Evolutionary conservation across 2,888 invertebrate genomes (phyloP), one percentile per base, ranked within the genome.

Genomic region (Ennomos erosarius): DNA sequence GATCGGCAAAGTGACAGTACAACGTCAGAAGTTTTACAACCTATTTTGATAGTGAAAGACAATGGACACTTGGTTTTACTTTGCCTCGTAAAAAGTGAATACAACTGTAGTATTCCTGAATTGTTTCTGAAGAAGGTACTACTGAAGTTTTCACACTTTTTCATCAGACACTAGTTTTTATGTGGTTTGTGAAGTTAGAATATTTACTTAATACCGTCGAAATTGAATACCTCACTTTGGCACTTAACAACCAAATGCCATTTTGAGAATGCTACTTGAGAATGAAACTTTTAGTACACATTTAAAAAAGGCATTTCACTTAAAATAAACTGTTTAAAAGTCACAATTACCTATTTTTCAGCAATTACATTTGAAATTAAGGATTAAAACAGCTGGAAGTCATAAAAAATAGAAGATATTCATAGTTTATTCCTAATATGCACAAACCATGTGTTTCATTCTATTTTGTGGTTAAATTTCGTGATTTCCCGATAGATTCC

Each of bases 81-180:
- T 65, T 62, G 59, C 63, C 68, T 68, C 71, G 67, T 74, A 73
- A 78, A 77, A 78, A 66, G 67, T 59, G 68, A 62, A 68, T 73
- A 52, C 59, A 69, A 66, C 66, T 67, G 62, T 54, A 48, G 42
- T 52, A 45, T 60, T 62, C 57, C 34, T 10, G 48, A 58, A 62
- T 55, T 58, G 63, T 51, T 59, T 13, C 45, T 44, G 59, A 59
- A 33, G 46, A 50, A 48, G 11, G 36, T 12, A 33, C 58, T 48
- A 44, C 44, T 59, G n/a, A 43, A 52, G 16, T 47, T 38, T 51
- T 56, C 50, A 50, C 57, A 16, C 52, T 58, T 58, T 47, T 58
- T 52, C 38, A 45, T 40, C 40, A 45, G 39, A 16, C 10, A 26
- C 49, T 38, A 50, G 50, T 43, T 55, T n/a, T 43, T 55, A 48